These are phyloP conservation scores for Seriola rivoliana DNA, from an alignment of 2,113 vertebrate genomes.

Conservation along the genomic window DNA sequence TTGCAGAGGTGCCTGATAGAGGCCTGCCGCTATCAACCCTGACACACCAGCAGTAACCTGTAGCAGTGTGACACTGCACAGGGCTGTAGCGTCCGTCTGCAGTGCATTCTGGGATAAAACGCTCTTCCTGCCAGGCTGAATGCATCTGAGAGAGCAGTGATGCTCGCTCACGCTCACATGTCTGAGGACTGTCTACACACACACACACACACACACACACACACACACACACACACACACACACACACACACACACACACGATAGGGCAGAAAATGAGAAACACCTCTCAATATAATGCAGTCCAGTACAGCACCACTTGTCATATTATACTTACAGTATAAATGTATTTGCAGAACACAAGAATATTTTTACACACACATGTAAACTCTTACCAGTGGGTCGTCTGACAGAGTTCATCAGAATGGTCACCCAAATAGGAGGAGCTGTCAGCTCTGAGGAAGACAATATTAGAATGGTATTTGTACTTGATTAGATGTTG, in stretches of 20 bases:
- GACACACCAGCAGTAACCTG: constrained; percentile 93
- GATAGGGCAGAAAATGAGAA: too few relatives aligned
- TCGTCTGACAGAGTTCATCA: constrained; percentile 65
- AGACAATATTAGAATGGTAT: background rate
- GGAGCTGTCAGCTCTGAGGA: constrained; percentile 71
- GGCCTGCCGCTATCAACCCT: constrained; percentile 89
- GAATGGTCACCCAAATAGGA: constrained; percentile 75
- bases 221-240: background rate
- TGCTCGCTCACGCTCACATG: constrained; percentile 89
- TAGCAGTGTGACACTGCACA: constrained; percentile 89
- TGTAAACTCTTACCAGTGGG: constrained; percentile 59
- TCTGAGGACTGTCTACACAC: constrained; percentile 65
- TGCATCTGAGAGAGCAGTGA: constrained; percentile 85
- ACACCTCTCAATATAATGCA: too few relatives aligned
- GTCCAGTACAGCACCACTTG: too few relatives aligned
- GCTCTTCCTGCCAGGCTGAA: constrained; percentile 84
- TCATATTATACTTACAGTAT: background rate
- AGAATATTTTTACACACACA: too few relatives aligned
- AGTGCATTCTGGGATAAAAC: constrained; percentile 90
- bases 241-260: background rate
- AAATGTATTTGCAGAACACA: too few relatives aligned
- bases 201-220: too few relatives aligned
- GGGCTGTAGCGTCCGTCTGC: constrained; percentile 90
- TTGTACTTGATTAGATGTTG: background rate
- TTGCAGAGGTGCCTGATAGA: constrained; percentile 89